Base-by-base conservation (phyloP, 2,113 vertebrate species). In the Notothenia coriiceps region DNA sequence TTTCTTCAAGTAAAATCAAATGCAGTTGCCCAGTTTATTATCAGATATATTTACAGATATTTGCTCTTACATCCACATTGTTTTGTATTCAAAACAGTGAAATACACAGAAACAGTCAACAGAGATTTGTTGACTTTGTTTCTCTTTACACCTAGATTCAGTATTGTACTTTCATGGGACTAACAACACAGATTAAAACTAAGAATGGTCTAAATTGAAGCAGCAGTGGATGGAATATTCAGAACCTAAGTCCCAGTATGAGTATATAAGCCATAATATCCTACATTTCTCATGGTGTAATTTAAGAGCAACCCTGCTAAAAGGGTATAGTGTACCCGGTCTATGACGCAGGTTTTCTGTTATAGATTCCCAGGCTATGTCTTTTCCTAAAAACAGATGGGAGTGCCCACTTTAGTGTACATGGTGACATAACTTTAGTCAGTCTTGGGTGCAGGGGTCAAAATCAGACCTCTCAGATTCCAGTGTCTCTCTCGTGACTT, bases 201-300 rank as follows among this genome's bases (percentile, higher is more conserved):
- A 59, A 59, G 25, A 59, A 17, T 9, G 44, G 25, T 47, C 56
- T 49, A 15, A 3, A 40, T 50, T 60, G 2, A 61, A 73, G 8
- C 7, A 35, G 7, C 4, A 40, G 2, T 73, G 49, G 10, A 52
- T 2, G 0, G 35, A 69, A 44, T 29, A 54, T 18, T 2, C 40
- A 2, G 0, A 33, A 22, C 11, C 62, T 43, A 17, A 25, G 29
- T 62, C 6, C 13, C 5, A 7, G 13, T 50, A 15, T 20, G 25
- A 6, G 11, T 10, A 29, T 29, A 29, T 17, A 22, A 22, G 9
- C 47, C 25, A 22, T 74, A 33, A 29, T 25, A 74, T 54, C n/a
- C 33, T 52, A 54, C 49, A 64, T 63, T 54, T 54, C 60, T 49
- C 71, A 54, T 54, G 11, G 10, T 46, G 60, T 35, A 74, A 3